Evolutionary conservation across 2,888 invertebrate species (phyloP).

Genomic region (Hipparchia sbordonii): DNA sequence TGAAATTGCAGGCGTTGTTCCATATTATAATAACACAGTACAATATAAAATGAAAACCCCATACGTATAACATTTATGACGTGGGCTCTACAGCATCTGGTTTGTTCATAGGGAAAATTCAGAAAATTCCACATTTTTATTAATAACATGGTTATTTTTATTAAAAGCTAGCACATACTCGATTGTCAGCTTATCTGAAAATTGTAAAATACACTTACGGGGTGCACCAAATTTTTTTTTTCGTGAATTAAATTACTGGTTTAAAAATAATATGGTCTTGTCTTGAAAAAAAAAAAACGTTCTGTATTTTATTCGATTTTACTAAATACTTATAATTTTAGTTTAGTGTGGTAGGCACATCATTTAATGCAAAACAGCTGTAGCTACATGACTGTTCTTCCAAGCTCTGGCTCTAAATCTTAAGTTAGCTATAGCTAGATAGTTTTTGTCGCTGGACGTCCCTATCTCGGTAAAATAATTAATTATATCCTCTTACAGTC

Average conservation of each 20-base stretch:
- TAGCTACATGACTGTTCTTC: background rate
- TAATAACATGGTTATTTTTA: constrained; percentile 3
- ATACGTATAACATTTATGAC: constrained; percentile 33
- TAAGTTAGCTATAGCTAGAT: too few relatives aligned
- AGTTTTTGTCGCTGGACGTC: constrained; percentile 60
- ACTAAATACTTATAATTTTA: too few relatives aligned
- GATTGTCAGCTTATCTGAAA: constrained; percentile 9
- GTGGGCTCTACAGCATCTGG: constrained; percentile 4
- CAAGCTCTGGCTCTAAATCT: constrained; percentile 41
- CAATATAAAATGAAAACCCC: constrained; percentile 44
- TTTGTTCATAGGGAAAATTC: constrained; percentile 8
- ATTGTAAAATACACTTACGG: background rate
- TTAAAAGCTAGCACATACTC: background rate
- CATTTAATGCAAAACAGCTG: background rate
- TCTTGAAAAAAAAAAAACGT: too few relatives aligned
- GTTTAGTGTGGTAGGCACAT: background rate
- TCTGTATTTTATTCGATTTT: too few relatives aligned
- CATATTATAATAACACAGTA: constrained; percentile 40
- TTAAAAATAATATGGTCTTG: background rate
- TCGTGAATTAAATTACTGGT: too few relatives aligned
- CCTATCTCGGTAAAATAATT: constrained; percentile 62
- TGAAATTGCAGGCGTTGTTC: constrained; percentile 42
- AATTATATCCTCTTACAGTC: constrained; percentile 70
- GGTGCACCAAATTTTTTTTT: background rate
- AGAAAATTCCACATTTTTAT: constrained; percentile 11